Evolutionary conservation across 2,113 vertebrate species (phyloP).

Genomic region (Leptocoma aspasia): DNA sequence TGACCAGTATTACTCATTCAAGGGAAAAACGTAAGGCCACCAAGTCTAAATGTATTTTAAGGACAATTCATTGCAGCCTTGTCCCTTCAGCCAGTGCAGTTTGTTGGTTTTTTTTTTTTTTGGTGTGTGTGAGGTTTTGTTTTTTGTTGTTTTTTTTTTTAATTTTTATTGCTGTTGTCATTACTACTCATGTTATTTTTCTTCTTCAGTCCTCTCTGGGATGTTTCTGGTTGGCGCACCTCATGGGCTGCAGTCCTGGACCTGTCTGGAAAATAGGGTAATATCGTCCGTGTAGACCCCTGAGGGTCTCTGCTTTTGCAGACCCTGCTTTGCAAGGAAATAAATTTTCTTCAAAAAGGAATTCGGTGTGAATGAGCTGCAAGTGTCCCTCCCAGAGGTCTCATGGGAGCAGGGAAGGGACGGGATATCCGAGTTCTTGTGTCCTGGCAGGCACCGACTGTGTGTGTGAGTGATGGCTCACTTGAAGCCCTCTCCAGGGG

Average conservation of each 20-base stretch:
- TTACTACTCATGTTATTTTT: background rate
- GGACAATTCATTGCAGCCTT: background rate
- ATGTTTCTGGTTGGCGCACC: background rate
- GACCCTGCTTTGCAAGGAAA: background rate
- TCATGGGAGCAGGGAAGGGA: background rate
- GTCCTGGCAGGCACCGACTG: background rate
- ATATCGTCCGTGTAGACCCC: no score
- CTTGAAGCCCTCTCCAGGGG: background rate
- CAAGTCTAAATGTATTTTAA: background rate
- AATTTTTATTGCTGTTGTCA: background rate
- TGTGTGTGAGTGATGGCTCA: background rate
- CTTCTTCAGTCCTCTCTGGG: background rate
- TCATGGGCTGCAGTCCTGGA: background rate
- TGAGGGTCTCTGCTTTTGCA: background rate
- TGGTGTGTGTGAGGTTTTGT: no score
- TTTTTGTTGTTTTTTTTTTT: no score
- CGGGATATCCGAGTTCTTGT: accelerated
- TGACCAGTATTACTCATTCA: background rate
- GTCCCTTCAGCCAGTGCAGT: background rate
- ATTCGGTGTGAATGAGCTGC: background rate
- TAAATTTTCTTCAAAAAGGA: background rate
- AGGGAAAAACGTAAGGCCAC: background rate
- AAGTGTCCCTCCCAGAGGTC: background rate
- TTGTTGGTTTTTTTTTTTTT: no score
- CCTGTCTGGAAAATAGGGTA: background rate